These are phyloP conservation scores for Patella caerulea DNA, from an alignment of 2,888 invertebrate species.

Conservation along the genomic window DNA sequence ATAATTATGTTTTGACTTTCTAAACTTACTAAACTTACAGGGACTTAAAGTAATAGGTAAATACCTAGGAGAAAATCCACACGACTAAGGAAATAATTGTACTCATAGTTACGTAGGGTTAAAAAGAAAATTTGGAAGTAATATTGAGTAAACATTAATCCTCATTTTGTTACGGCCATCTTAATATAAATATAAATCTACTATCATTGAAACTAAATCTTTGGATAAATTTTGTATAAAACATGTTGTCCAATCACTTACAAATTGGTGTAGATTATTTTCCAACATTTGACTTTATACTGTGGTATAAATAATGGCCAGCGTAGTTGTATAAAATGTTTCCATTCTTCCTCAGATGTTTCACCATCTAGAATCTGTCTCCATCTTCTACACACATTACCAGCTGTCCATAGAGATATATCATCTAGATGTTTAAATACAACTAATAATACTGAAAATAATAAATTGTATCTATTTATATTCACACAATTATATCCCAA, in stretches of 20 bases:
- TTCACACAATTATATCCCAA: no score
- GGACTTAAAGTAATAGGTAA: no score
- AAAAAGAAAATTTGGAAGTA: background rate
- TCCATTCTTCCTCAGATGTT: slow-evolving; percentile 85
- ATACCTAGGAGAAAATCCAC: no score
- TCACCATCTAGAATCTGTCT: slow-evolving; percentile 84
- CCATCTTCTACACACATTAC: slow-evolving; percentile 89
- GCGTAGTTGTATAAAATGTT: slow-evolving; percentile 80
- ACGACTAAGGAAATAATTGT: no score
- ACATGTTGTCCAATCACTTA: slow-evolving; percentile 51
- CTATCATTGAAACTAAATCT: background rate
- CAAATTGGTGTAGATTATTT: slow-evolving; percentile 79
- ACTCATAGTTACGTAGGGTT: no score
- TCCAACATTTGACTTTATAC: slow-evolving; percentile 83
- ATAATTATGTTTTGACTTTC: no score
- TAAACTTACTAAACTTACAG: no score
- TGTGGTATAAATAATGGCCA: slow-evolving; percentile 91
- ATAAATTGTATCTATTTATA: no score
- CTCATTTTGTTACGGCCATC: slow-evolving; percentile 23
- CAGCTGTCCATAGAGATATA: slow-evolving; percentile 89
- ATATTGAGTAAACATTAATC: background rate
- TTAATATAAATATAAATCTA: slow-evolving; percentile 10
- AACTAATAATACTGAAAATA: slow-evolving; percentile 78
- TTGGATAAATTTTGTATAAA: background rate
- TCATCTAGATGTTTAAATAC: slow-evolving; percentile 93